These are phyloP conservation scores for Cepaea nemoralis DNA, from an alignment of 1,140 invertebrate genomes.

Conservation along the genomic window DNA sequence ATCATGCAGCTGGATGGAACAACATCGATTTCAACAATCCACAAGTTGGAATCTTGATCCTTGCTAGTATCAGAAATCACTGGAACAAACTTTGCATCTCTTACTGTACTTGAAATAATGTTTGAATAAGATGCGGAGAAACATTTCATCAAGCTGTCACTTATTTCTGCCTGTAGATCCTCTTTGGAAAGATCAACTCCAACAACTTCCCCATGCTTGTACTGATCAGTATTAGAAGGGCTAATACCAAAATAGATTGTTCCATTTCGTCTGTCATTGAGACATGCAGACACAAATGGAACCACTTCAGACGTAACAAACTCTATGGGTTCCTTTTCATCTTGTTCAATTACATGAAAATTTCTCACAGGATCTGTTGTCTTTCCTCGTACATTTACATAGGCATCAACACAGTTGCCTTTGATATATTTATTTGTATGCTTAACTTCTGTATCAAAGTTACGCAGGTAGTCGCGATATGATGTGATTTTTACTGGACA, in stretches of 20 bases:
- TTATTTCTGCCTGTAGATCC: slow-evolving; percentile 30
- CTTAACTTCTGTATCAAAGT: slow-evolving; percentile 23
- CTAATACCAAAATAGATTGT: slow-evolving; percentile 51
- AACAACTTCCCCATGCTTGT: slow-evolving; percentile 33
- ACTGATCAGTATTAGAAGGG: neutral
- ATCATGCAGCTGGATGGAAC: slow-evolving; percentile 25
- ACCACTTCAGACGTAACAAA: slow-evolving; percentile 33
- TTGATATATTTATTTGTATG: slow-evolving; percentile 23
- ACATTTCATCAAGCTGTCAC: slow-evolving; percentile 18
- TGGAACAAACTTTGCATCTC: slow-evolving; percentile 43
- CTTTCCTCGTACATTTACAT: slow-evolving; percentile 16
- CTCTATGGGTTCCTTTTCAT: neutral
- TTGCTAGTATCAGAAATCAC: slow-evolving; percentile 26
- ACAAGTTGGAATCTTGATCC: slow-evolving; percentile 5
- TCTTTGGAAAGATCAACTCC: slow-evolving; percentile 25
- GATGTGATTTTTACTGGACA: neutral
- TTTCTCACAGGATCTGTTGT: neutral
- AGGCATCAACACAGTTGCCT: slow-evolving; percentile 12
- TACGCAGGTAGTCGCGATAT: neutral
- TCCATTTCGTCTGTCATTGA: slow-evolving; percentile 48
- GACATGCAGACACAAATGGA: slow-evolving; percentile 47
- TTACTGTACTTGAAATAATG: slow-evolving; percentile 32
- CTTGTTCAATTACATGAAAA: slow-evolving; percentile 7
- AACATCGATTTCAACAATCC: slow-evolving; percentile 47
- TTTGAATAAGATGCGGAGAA: slow-evolving; percentile 33